Evolutionary conservation across 1,140 invertebrate species (phyloP).

Genomic region (Drosophila kohkoa): DNA sequence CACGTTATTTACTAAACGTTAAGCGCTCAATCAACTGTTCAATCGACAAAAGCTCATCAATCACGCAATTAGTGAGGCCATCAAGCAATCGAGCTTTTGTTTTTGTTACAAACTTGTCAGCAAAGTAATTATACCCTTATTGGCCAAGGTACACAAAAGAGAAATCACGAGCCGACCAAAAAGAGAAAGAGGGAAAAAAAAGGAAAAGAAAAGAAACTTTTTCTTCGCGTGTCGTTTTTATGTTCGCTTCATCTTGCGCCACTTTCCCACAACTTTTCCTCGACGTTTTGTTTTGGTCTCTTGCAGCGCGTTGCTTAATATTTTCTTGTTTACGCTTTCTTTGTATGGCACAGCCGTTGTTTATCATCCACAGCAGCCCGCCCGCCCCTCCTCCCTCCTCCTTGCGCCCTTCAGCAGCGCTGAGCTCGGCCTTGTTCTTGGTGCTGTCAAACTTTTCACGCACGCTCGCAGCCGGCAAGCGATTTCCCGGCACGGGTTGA

Average conservation of each 20-base stretch:
- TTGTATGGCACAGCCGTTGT: conserved; percentile 56
- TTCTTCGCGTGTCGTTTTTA: conserved; percentile 33
- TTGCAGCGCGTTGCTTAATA: conserved; percentile 68
- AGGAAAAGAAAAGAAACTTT: conserved; percentile 20
- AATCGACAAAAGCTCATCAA: background rate
- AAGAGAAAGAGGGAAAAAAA: background rate
- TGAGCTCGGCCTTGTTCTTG: background rate
- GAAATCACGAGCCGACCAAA: background rate
- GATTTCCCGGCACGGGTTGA: conserved; percentile 76
- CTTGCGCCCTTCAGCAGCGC: background rate
- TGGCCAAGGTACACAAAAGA: background rate
- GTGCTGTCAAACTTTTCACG: conserved; percentile 74
- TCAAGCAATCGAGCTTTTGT: background rate
- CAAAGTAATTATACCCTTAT: conserved; percentile 4
- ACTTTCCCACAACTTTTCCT: background rate
- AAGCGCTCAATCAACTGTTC: background rate
- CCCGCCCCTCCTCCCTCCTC: background rate
- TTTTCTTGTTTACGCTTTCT: conserved; percentile 81
- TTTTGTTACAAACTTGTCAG: background rate
- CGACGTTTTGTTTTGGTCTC: conserved; percentile 27
- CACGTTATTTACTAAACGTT: no score
- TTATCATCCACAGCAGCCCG: conserved; percentile 58
- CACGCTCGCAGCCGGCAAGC: conserved; percentile 76
- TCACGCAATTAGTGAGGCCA: background rate
- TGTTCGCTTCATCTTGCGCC: conserved; percentile 14